Percentiles rank a stretch among this genome's conserved stretches.
Evolutionary conservation across 1,140 invertebrate species (phyloP).

Genomic region (Sarcophaga peregrina): DNA sequence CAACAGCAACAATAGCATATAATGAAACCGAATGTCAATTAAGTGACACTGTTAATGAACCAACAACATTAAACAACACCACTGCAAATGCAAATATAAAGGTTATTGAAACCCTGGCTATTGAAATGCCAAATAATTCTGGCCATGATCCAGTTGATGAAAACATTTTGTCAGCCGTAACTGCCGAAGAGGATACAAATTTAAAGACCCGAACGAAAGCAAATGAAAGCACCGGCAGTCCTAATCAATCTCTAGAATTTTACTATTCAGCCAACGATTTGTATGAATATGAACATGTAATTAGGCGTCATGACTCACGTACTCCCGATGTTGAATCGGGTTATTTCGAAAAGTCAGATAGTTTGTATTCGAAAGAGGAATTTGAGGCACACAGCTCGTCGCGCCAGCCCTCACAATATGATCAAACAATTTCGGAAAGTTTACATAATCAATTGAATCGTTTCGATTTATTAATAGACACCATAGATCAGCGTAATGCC

Average conservation of each 20-base stretch:
- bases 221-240: conserved; percentile 46
- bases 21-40: background rate
- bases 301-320: conserved; percentile 52
- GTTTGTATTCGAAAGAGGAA: conserved; percentile 19
- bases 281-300: conserved; percentile 58
- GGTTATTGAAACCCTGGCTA: background rate
- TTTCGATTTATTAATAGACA: conserved; percentile 57
- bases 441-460: conserved; percentile 57
- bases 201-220: background rate
- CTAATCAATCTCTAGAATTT: conserved; percentile 61
- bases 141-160: no score
- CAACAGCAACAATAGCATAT: background rate
- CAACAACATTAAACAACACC: background rate
- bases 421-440: conserved; percentile 54
- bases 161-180: no score
- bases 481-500: conserved; percentile 51
- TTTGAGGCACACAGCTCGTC: background rate
- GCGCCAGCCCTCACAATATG: conserved; percentile 19
- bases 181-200: background rate
- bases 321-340: conserved; percentile 62
- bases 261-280: conserved; percentile 63
- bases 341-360: conserved; percentile 61
- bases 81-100: background rate
- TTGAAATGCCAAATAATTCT: no score
- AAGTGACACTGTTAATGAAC: conserved; percentile 12